A percentile compares a stretch with the other conserved stretches of the same genome.
Conservation (phyloP, 2,888 invertebrate species). For the Eupeodes luniger region DNA sequence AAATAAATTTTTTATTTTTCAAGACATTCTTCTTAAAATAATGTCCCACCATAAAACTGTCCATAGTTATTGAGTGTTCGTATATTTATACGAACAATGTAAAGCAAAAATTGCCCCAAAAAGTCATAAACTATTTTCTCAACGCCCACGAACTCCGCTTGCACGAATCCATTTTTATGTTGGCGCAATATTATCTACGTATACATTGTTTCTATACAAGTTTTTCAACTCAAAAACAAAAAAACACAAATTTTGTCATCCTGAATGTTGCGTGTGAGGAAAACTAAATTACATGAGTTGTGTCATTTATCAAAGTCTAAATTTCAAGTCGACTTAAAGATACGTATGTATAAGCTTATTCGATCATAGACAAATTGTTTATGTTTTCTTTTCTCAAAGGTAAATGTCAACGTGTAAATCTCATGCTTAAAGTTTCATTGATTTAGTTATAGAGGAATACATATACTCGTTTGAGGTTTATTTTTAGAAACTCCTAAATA, state of each 20-base stretch:
- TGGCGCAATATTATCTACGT: slow-evolving; percentile 15
- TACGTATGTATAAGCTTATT: background rate
- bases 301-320: slow-evolving; percentile 47
- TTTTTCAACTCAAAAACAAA: background rate
- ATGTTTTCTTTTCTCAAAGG: slow-evolving; percentile 1
- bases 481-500: slow-evolving; percentile 45
- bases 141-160: background rate
- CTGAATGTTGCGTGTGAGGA: background rate
- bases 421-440: slow-evolving; percentile 15
- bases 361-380: slow-evolving; percentile 4
- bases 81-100: too few relatives aligned
- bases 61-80: background rate
- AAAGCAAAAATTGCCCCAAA: slow-evolving; percentile 1
- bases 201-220: background rate
- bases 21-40: background rate
- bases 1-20: background rate
- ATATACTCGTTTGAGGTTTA: background rate
- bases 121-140: slow-evolving; percentile 16
- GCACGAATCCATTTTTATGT: slow-evolving; percentile 3
- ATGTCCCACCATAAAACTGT: background rate
- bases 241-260: slow-evolving; percentile 39
- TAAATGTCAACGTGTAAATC: slow-evolving; percentile 42
- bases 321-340: slow-evolving; percentile 7
- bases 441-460: background rate
- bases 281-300: slow-evolving; percentile 1